These are phyloP conservation scores for Syngnathoides biaculeatus DNA, from an alignment of 2,113 vertebrate species.

Conservation along the genomic window DNA sequence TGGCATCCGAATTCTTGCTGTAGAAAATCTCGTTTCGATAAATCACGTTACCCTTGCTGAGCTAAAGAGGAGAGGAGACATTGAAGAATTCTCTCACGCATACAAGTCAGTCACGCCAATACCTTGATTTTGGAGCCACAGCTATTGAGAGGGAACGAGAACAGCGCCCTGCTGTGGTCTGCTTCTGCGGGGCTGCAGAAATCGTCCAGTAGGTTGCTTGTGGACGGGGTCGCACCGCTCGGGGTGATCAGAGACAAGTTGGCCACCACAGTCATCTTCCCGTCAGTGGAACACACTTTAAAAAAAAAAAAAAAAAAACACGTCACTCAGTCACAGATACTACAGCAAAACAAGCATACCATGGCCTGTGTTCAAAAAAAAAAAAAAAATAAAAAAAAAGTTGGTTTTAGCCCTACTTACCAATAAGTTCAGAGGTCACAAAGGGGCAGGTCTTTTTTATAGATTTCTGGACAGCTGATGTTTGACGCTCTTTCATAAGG, in stretches of 20 bases:
- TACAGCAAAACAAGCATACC: background rate
- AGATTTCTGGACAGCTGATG: conserved; percentile 4
- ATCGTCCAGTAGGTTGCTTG: conserved; percentile 40
- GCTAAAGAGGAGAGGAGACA: conserved; percentile 25
- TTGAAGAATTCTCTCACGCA: background rate
- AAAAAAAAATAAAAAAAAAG: background rate
- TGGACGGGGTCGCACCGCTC: conserved; percentile 17
- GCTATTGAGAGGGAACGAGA: conserved; percentile 54
- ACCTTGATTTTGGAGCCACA: conserved; percentile 69
- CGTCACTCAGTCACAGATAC: background rate
- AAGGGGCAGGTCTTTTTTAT: conserved; percentile 51
- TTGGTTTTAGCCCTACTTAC: conserved; percentile 31
- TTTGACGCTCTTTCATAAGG: conserved; percentile 16
- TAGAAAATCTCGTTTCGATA: conserved; percentile 69
- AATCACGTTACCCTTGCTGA: conserved; percentile 34
- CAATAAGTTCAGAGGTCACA: conserved; percentile 37
- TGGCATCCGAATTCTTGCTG: background rate
- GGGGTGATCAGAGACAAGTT: conserved; percentile 44
- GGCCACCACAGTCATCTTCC: conserved; percentile 59
- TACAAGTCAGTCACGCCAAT: background rate
- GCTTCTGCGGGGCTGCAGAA: conserved; percentile 56
- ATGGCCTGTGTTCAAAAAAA: no score
- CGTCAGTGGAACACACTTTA: conserved; percentile 67
- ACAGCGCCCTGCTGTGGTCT: conserved; percentile 53
- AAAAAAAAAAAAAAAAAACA: background rate